Evolutionary conservation across 1,140 invertebrate genomes (phyloP).

Genomic region (Drosophila funebris): DNA sequence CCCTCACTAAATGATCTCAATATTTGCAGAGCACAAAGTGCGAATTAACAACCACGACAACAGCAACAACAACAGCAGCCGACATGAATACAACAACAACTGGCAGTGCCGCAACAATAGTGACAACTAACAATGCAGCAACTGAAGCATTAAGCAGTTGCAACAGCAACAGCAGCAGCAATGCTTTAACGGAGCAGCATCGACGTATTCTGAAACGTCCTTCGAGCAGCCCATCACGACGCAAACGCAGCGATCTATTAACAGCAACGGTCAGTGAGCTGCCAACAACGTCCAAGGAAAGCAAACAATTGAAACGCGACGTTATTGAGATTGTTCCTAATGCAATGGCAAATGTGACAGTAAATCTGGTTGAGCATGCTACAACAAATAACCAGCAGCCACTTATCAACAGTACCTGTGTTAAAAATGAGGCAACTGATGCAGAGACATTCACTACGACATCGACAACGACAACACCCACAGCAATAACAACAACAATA

Average conservation of each 20-base stretch:
- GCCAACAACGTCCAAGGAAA: conserved; percentile 68
- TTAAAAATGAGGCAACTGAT: conserved; percentile 68
- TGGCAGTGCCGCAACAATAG: conserved; percentile 17
- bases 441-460: conserved; percentile 30
- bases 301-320: conserved; percentile 55
- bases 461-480: conserved; percentile 13
- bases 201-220: conserved; percentile 63
- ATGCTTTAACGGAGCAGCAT: conserved; percentile 58
- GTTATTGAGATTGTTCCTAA: conserved; percentile 61
- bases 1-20: neutral
- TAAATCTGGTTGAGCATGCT: conserved; percentile 60
- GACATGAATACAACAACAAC: conserved; percentile 18
- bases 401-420: conserved; percentile 83
- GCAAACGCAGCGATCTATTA: conserved; percentile 40
- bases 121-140: conserved; percentile 9
- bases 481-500: no score
- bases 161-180: conserved; percentile 20
- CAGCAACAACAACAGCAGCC: conserved; percentile 1
- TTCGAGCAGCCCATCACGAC: conserved; percentile 64
- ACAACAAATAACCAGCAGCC: conserved; percentile 41
- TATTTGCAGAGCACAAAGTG: conserved; percentile 72
- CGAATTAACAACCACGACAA: conserved; percentile 47
- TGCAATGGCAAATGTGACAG: conserved; percentile 32
- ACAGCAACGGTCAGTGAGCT: conserved; percentile 47
- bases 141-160: conserved; percentile 21